Base-by-base conservation (phyloP, 2,797 vertebrate genomes). In the Sardinella longiceps region DNA sequence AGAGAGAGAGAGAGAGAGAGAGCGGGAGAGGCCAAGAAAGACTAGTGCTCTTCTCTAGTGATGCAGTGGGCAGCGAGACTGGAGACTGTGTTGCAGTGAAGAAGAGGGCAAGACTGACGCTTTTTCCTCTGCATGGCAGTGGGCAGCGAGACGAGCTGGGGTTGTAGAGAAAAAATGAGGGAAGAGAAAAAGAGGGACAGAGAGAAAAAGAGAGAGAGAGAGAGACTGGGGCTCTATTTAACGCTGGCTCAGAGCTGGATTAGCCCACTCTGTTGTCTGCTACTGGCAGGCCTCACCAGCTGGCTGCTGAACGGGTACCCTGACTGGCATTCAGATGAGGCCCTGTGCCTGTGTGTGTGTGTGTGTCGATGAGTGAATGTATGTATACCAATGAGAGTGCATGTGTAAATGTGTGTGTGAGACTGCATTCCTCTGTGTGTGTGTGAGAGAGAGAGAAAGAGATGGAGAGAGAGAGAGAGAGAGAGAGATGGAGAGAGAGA, bases 291-390 rank as follows among this genome's bases (percentile, higher is more conserved):
- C 33, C 30, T 37, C 66, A 39, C 66, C 66, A 74, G 66, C 66
- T 74, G 66, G 30, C 66, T 28, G 66, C 66, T 74, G 30, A 74
- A 18, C 66, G 33, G 66, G 5, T 15, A 74, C 33, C 66, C 66
- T 74, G 66, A 74, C 66, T 74, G 66, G 66, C 66, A 74, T 74
- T 37, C 33, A 74, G 66, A 74, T 74, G 66, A 74, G 30, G 66
- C 66, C 66, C 25, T 74, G 66, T 37, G 66, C 39, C 30, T 74
- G 30, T 70, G 30, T 37, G 30, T 70, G 63, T 70, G 63, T 70
- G 25, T 30, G 25, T 51, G 48, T 51, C 0, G 48, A 45, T 63
- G n/a, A 25, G 15, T 63, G 25, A 25, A 10, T 66, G 58, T 28
- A 3, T 63, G 58, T 28, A 9, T 63, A 9, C 30, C 43, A 58